phyloP scores from a whole-genome alignment of 2,888 invertebrate species.

The Lasioglossum lativentre region DNA sequence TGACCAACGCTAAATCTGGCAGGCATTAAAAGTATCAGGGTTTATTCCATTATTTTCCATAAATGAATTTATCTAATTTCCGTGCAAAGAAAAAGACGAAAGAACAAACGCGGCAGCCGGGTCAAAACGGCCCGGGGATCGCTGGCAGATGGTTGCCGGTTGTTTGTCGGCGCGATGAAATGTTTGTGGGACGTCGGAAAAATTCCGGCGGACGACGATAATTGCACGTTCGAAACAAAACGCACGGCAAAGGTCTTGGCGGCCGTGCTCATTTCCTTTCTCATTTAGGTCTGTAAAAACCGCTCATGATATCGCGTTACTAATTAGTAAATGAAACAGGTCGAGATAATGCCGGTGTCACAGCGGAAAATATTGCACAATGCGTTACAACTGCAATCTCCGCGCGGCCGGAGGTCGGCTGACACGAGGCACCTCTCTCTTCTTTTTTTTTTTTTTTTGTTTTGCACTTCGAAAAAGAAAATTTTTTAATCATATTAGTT shows the following conservation, averaged over 20 bases:
- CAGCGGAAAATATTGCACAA: conserved; percentile 66
- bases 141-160: background rate
- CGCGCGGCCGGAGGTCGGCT: background rate
- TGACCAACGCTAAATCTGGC: too few species aligned
- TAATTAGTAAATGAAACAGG: conserved; percentile 81
- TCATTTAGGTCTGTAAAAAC: conserved; percentile 76
- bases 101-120: background rate
- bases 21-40: too few species aligned
- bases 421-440: background rate
- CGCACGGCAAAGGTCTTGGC: conserved; percentile 73
- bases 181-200: conserved; percentile 41
- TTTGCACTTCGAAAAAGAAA: conserved; percentile 17
- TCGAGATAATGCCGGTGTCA: conserved; percentile 68
- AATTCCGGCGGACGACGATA: conserved; percentile 65
- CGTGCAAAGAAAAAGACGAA: background rate
- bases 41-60: too few species aligned
- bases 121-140: background rate
- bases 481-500: conserved; percentile 66
- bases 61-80: too few species aligned
- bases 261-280: conserved; percentile 77
- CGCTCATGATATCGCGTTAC: conserved; percentile 79
- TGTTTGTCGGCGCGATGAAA: conserved; percentile 45
- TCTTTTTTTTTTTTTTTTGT: background rate
- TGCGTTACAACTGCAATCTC: conserved; percentile 65
- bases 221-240: conserved; percentile 74